A percentile compares a stretch with the other conserved stretches of the same genome.
Evolutionary conservation across 30 jellyfish, hydroid and myxozoan genomes (phyloP).

Genomic region (Pelagia noctiluca): DNA sequence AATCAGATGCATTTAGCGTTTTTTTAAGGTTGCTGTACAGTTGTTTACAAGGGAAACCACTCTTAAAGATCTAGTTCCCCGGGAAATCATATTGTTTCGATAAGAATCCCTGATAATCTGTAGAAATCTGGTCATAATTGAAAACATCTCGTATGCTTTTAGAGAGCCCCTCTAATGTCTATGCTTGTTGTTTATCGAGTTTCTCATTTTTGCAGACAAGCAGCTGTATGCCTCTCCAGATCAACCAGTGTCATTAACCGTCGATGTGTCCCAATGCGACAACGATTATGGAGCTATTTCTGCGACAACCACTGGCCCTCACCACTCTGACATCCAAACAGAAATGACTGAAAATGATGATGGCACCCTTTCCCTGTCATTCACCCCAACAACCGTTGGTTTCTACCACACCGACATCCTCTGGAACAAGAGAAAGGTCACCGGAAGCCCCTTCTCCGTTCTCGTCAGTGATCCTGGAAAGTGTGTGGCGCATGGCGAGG

Average conservation of each 20-base stretch:
- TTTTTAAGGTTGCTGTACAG: no score
- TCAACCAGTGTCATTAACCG: slow-evolving; percentile 71
- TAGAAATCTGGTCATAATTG: background rate
- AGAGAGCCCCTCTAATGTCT: no score
- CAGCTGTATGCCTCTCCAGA: slow-evolving; percentile 77
- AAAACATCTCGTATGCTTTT: slow-evolving; percentile 1
- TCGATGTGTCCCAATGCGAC: slow-evolving; percentile 70
- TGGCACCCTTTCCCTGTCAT: slow-evolving; percentile 67
- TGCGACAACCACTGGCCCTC: slow-evolving; percentile 94
- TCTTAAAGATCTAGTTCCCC: no score
- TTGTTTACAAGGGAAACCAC: no score
- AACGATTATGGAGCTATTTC: slow-evolving; percentile 86
- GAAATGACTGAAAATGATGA: slow-evolving; percentile 72
- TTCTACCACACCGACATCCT: slow-evolving; percentile 72
- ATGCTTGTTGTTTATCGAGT: background rate
- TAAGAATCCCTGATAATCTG: no score
- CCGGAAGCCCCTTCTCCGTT: slow-evolving; percentile 90
- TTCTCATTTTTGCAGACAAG: slow-evolving; percentile 53
- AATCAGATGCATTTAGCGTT: no score
- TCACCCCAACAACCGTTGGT: slow-evolving; percentile 88
- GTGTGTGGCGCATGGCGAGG: slow-evolving; percentile 92
- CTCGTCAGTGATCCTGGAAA: slow-evolving; percentile 89
- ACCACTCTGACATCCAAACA: slow-evolving; percentile 58
- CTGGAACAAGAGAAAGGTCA: slow-evolving; percentile 83
- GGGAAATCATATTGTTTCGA: no score